Evolutionary conservation across 2,113 vertebrate genomes (phyloP), one percentile per base, ranked within the genome.

Genomic region (Litocranius walleri): DNA sequence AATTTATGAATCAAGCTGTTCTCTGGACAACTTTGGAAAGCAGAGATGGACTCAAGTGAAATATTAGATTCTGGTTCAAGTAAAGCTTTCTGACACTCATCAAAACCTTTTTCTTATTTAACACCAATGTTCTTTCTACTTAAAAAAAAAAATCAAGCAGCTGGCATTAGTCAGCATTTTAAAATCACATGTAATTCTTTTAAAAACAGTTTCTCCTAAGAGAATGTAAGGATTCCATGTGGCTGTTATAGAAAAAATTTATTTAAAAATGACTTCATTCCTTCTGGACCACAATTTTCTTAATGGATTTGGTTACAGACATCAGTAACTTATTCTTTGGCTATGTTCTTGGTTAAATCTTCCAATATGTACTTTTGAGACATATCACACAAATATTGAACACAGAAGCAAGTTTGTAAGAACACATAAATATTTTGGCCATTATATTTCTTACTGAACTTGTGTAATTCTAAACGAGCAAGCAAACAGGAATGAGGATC

Each of bases 401-500:
- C 23, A 88, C 0, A 84, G 40, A 52, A 80, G n/a, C 6, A 11
- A 64, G 19, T 54, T 54, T 23, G 54, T 14, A 54, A 54, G 30
- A 82, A 54, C 6, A 54, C 19, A 14, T 82, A 54, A 74, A 7
- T 45, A 77, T 77, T 71, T 83, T 21, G 88, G 15, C 93, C 7
- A 85, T 23, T 86, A 43, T 40, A 81, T 33, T 90, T 74, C 77
- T 64, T 81, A 78, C 36, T 54, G 62, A 43, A 3, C n/a, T 64
- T 8, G 85, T 9, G 17, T 83, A 61, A 83, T 62, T 86, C 57
- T 40, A 82, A 43, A 92, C 0, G 54, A 74, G n/a, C 15, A 71
- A 10, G n/a, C 80, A 56, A 77, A 54, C 12, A 82, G 43, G 67
- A 93, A 81, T 91, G 0, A 17, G 13, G 89, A 30, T 92, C 99